A percentile compares a stretch with the other conserved stretches of the same genome.
Evolutionary conservation across 1,140 invertebrate species (phyloP).

Genomic region (Solenopsis fugax): DNA sequence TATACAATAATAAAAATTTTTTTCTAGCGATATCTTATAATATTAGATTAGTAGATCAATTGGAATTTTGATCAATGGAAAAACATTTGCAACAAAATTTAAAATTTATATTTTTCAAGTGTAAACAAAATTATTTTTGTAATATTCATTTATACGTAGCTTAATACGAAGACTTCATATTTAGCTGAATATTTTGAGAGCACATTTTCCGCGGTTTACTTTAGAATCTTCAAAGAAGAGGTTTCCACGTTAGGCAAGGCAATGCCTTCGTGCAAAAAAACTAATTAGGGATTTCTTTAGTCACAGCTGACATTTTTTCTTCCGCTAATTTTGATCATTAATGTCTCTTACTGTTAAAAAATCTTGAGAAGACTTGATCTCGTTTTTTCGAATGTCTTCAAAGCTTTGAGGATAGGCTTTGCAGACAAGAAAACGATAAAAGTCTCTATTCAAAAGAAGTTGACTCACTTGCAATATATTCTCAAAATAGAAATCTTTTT

Average conservation of each 20-base stretch:
- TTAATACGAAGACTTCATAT: background rate
- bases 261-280: background rate
- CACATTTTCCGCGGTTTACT: background rate
- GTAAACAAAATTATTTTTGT: background rate
- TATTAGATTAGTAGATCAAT: background rate
- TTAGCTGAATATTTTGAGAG: slow-evolving; percentile 23
- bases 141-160: background rate
- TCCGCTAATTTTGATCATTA: background rate
- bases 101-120: background rate
- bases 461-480: background rate
- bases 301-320: background rate
- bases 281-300: slow-evolving; percentile 22
- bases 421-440: background rate
- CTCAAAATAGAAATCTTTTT: background rate
- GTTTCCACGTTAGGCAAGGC: background rate
- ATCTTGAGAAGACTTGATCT: background rate
- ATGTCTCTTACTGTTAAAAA: background rate
- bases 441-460: slow-evolving; percentile 6
- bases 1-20: background rate
- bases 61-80: background rate
- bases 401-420: background rate
- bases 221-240: background rate
- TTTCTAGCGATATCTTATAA: background rate
- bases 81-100: background rate
- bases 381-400: background rate